These are phyloP conservation scores for Osmerus mordax DNA, from an alignment of 2,113 vertebrate genomes.

Conservation along the genomic window DNA sequence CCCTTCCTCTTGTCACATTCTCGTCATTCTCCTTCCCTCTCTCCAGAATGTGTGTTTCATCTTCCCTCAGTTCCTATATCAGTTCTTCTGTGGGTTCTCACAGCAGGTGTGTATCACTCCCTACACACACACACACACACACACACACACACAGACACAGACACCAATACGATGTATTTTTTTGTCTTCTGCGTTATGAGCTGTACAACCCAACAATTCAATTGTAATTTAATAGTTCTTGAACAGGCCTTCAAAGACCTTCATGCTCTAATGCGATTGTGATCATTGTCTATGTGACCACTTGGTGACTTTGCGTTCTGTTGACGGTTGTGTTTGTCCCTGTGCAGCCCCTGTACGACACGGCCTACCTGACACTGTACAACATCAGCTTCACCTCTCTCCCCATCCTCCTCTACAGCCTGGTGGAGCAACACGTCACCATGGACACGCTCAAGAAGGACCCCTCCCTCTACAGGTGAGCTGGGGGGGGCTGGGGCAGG, in stretches of 20 bases:
- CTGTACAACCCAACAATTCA: too few species aligned
- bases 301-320: neutral
- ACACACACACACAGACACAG: neutral
- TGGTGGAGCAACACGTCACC: conserved; percentile 90
- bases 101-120: conserved; percentile 85
- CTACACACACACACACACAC: neutral
- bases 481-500: neutral
- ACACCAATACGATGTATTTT: neutral
- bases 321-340: conserved; percentile 19
- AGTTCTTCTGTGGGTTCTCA: conserved; percentile 99
- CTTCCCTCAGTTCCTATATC: conserved; percentile 99
- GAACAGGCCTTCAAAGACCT: too few species aligned
- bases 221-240: too few species aligned
- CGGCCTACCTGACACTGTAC: conserved; percentile 95
- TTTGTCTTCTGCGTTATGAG: neutral
- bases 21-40: neutral
- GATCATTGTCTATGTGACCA: neutral
- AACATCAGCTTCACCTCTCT: conserved; percentile 99
- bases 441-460: conserved; percentile 86
- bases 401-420: conserved; percentile 93
- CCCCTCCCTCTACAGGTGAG: conserved; percentile 89
- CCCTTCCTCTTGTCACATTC: neutral
- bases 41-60: conserved; percentile 98
- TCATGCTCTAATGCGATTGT: neutral
- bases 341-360: conserved; percentile 92